phyloP scores from a whole-genome alignment of 2,113 vertebrate species.

The Erythrolamprus reginae region DNA sequence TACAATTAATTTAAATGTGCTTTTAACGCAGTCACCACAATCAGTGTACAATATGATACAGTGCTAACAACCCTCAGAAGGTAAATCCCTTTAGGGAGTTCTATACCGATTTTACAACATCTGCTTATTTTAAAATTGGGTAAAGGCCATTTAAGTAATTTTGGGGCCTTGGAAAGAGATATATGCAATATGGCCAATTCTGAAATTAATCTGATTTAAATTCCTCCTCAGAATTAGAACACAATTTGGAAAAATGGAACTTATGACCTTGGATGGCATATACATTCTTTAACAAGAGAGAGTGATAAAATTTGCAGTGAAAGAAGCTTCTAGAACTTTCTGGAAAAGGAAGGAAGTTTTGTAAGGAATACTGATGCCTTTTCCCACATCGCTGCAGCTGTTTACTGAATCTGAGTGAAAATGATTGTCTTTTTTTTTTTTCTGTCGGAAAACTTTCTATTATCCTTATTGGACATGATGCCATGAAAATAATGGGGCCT shows the following conservation, averaged over 20 bases:
- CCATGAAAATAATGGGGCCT: background rate
- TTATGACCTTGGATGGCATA: background rate
- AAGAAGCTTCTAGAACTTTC: background rate
- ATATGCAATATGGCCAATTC: background rate
- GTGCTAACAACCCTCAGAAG: background rate
- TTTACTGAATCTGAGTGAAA: background rate
- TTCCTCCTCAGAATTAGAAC: background rate
- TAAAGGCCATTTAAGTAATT: background rate
- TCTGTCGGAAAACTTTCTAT: background rate
- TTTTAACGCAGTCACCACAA: background rate
- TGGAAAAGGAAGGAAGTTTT: background rate
- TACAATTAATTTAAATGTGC: background rate
- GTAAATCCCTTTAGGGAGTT: background rate
- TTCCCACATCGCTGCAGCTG: background rate
- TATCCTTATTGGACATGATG: background rate
- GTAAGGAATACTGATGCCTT: background rate
- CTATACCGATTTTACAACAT: background rate
- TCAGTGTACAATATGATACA: background rate
- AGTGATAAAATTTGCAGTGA: background rate
- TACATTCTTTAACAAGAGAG: background rate
- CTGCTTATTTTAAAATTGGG: background rate
- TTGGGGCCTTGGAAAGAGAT: background rate
- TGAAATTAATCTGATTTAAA: background rate
- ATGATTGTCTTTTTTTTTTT: background rate
- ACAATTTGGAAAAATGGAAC: background rate